phyloP scores from a whole-genome alignment of 2,113 vertebrate species.

The Coryphaenoides rupestris region DNA sequence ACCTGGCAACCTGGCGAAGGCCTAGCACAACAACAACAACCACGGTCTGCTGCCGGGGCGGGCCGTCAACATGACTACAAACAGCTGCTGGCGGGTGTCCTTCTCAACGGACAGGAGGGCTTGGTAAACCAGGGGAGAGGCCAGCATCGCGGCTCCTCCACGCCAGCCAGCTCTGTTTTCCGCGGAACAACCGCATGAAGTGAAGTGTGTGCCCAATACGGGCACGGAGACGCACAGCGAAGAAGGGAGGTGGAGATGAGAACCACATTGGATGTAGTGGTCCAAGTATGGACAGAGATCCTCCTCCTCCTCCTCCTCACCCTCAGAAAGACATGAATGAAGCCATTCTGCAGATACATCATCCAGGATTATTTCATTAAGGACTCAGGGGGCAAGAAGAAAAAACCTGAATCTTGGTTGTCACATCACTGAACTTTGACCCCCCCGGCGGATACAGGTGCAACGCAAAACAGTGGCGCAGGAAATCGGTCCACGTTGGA shows the following conservation, averaged over 20 bases:
- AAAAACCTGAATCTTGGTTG: not conserved
- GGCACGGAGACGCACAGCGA: slow-evolving; percentile 38
- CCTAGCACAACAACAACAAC: slow-evolving; percentile 29
- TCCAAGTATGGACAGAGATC: slow-evolving; percentile 7
- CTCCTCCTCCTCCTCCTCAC: slow-evolving; percentile 2
- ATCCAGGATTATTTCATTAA: slow-evolving; percentile 3
- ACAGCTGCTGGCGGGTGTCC: slow-evolving; percentile 49
- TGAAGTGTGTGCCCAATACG: slow-evolving; percentile 38
- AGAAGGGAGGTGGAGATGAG: slow-evolving; percentile 20
- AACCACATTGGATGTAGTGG: slow-evolving; percentile 33
- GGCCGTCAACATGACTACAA: slow-evolving; percentile 40
- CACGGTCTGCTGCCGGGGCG: slow-evolving; percentile 35
- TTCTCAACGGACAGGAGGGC: slow-evolving; percentile 48
- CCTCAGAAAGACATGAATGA: not conserved
- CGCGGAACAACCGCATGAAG: slow-evolving; percentile 40
- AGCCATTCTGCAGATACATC: too few relatives aligned
- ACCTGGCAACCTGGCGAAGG: slow-evolving; percentile 47
- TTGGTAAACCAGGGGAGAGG: slow-evolving; percentile 43
- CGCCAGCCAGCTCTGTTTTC: slow-evolving; percentile 30
- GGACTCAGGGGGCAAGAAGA: not conserved
- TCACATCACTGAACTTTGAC: not conserved
- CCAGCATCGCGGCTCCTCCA: slow-evolving; percentile 46
- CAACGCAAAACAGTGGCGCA: not conserved
- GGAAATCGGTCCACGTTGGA: not conserved
- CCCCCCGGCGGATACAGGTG: not conserved